These are phyloP conservation scores for Myotis myotis DNA, from an alignment of 2,797 vertebrate genomes.

Conservation along the genomic window DNA sequence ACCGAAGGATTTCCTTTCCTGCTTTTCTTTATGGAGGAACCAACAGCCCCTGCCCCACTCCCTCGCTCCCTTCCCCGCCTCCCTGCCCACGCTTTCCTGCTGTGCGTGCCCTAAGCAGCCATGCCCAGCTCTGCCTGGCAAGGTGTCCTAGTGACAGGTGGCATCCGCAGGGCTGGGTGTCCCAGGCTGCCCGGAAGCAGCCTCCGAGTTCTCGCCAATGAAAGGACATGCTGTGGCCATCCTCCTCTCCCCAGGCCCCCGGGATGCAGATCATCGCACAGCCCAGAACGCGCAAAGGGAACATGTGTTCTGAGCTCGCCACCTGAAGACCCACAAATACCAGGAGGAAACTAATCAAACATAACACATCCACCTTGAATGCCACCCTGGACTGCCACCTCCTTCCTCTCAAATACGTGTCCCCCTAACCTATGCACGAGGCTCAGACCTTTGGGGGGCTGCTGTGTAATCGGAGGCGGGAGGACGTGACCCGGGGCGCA, in stretches of 20 bases:
- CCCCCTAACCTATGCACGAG: fast-evolving
- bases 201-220: slow-evolving; percentile 41
- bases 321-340: neutral
- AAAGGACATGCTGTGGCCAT: slow-evolving; percentile 38
- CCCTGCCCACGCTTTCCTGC: slow-evolving; percentile 33
- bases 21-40: slow-evolving; percentile 42
- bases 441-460: neutral
- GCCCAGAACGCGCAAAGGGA: neutral
- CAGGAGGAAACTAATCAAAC: neutral
- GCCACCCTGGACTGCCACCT: neutral
- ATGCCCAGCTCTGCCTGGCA: slow-evolving; percentile 62
- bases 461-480: neutral
- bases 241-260: neutral
- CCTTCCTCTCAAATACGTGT: neutral
- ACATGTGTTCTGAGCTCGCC: neutral
- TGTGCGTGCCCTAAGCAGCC: slow-evolving; percentile 58
- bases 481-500: neutral
- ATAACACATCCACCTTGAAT: neutral
- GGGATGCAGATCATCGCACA: neutral
- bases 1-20: neutral
- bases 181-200: slow-evolving; percentile 71
- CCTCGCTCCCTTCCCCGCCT: neutral
- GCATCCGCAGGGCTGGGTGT: slow-evolving; percentile 64
- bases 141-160: slow-evolving; percentile 72
- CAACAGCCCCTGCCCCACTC: neutral